phyloP scores from a whole-genome alignment of 2,797 vertebrate species.

The Salmo trutta region DNA sequence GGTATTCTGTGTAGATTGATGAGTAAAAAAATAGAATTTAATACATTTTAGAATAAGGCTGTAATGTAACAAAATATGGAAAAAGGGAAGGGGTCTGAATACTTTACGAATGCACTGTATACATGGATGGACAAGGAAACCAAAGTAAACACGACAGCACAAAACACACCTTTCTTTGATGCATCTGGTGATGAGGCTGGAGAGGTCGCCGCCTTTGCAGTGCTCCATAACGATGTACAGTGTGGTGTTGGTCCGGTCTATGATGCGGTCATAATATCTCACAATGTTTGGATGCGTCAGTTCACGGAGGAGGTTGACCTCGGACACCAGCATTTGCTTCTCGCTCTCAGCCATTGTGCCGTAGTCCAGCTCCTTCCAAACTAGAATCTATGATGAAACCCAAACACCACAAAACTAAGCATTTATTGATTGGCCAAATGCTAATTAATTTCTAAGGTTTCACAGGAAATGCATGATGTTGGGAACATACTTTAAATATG shows the following conservation, averaged over 20 bases:
- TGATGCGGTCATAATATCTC: conserved; percentile 91
- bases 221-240: conserved; percentile 98
- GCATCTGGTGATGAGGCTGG: conserved; percentile 83
- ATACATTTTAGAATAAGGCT: no score
- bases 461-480: no score
- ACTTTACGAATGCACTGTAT: no score
- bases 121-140: background rate
- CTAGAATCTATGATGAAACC: conserved; percentile 77
- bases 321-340: conserved; percentile 97
- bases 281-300: conserved; percentile 95
- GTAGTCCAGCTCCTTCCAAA: conserved; percentile 98
- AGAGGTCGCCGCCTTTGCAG: conserved; percentile 93
- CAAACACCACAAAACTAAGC: background rate
- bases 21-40: no score
- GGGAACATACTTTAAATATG: no score
- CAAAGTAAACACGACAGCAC: background rate
- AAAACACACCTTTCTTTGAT: conserved; percentile 83
- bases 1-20: no score
- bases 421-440: background rate
- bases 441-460: no score
- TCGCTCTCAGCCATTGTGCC: conserved; percentile 91
- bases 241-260: conserved; percentile 88
- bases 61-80: no score
- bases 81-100: no score
- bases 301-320: conserved; percentile 94